Conservation (phyloP, 37 sponge, comb jelly and placozoan genomes). For the Geodia barretti region DNA sequence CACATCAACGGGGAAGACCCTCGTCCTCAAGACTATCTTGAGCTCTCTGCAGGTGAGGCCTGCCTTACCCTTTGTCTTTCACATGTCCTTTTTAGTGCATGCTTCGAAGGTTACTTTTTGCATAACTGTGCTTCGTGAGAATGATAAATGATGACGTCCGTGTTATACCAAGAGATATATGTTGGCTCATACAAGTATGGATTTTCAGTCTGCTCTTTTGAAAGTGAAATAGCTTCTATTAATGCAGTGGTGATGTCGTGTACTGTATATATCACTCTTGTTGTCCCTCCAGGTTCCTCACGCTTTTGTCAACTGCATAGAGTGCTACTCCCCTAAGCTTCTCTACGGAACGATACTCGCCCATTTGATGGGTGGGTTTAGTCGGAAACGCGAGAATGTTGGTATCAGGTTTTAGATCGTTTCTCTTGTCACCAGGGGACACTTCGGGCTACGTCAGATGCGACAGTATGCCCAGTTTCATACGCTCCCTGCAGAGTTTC, state of each 20-base stretch:
- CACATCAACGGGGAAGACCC: conserved; percentile 65
- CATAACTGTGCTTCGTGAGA: too few species aligned
- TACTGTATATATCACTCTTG: background rate
- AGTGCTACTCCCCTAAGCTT: conserved; percentile 28
- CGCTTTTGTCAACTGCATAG: conserved; percentile 46
- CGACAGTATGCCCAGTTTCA: conserved; percentile 21
- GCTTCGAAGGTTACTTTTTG: too few species aligned
- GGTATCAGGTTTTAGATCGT: too few species aligned
- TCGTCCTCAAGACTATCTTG: conserved; percentile 23
- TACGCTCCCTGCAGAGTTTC: background rate
- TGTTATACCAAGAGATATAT: too few species aligned
- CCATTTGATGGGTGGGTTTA: conserved; percentile 33
- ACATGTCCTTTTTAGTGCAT: background rate
- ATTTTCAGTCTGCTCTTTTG: background rate
- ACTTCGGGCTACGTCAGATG: too few species aligned
- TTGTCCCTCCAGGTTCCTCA: conserved; percentile 25
- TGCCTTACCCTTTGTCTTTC: background rate
- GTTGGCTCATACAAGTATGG: too few species aligned
- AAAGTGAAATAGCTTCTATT: background rate
- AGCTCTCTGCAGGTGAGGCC: conserved; percentile 29
- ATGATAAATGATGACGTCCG: too few species aligned
- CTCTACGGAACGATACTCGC: conserved; percentile 33
- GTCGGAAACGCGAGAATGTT: too few species aligned
- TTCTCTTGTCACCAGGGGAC: too few species aligned
- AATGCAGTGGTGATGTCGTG: conserved; percentile 12